Percentiles rank a stretch among this genome's conserved stretches.
phyloP scores from a whole-genome alignment of 2,113 vertebrate species.

The Periophthalmus modestus region DNA sequence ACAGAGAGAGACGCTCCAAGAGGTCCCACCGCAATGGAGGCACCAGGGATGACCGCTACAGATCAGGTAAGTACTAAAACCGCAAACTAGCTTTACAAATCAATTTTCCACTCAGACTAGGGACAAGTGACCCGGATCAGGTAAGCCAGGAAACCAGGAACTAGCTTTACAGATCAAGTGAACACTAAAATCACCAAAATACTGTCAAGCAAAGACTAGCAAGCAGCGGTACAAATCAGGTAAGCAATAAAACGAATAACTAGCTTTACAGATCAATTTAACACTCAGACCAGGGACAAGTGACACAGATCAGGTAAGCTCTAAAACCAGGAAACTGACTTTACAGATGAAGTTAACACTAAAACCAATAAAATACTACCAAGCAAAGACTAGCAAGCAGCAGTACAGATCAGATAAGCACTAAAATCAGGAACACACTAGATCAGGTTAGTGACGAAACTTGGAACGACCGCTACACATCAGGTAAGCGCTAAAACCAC shows the following conservation, averaged over 20 bases:
- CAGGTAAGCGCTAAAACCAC: background rate
- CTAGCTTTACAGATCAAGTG: background rate
- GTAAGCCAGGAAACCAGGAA: background rate
- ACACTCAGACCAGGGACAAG: background rate
- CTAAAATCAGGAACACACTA: constrained; percentile 85
- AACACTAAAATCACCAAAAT: background rate
- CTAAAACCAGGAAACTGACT: background rate
- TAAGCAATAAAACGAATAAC: constrained; percentile 18
- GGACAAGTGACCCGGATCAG: background rate
- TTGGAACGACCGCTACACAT: background rate
- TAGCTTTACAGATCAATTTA: background rate
- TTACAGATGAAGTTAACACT: background rate
- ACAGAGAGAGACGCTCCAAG: constrained; percentile 79
- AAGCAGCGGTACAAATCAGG: too few species aligned
- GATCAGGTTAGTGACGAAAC: constrained; percentile 60
- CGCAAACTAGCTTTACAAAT: background rate
- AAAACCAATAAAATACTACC: background rate
- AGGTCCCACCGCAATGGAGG: constrained; percentile 79
- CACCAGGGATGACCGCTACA: constrained; percentile 93
- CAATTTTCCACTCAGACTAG: background rate
- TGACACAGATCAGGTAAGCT: background rate
- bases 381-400: too few species aligned
- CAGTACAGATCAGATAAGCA: too few species aligned
- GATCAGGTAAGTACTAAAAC: constrained; percentile 80
- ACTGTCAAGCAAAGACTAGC: too few species aligned